Evolutionary conservation across 2,888 invertebrate genomes (phyloP).

Genomic region (Cheilosia scutellata): DNA sequence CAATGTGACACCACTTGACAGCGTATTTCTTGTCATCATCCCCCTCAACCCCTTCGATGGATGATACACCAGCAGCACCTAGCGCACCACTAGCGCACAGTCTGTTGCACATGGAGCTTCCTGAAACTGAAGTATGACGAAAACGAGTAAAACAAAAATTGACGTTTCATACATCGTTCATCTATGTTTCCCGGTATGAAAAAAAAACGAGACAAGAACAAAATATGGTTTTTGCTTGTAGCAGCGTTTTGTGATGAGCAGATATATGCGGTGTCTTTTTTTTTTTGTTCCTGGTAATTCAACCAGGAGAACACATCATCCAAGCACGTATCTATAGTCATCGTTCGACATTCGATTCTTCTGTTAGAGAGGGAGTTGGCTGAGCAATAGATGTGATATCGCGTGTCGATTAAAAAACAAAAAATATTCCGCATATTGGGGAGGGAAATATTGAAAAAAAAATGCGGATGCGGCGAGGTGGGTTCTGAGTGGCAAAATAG

Average conservation of each 20-base stretch:
- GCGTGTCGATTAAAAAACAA: conserved; percentile 36
- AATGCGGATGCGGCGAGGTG: neutral
- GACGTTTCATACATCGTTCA: conserved; percentile 51
- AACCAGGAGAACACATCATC: neutral
- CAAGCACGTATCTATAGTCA: conserved; percentile 10
- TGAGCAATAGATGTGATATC: conserved; percentile 27
- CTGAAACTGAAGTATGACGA: conserved; percentile 24
- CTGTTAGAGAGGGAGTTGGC: neutral
- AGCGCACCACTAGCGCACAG: conserved; percentile 15
- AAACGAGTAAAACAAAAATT: conserved; percentile 11
- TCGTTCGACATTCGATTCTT: conserved; percentile 30
- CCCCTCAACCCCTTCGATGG: neutral
- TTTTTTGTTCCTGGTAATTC: conserved; percentile 1
- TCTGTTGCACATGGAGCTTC: conserved; percentile 61
- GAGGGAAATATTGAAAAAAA: conserved; percentile 6
- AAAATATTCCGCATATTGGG: neutral
- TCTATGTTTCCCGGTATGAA: conserved; percentile 55
- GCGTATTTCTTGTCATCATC: conserved; percentile 14
- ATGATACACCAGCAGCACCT: neutral
- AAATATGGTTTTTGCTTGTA: conserved; percentile 17
- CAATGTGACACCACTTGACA: conserved; percentile 66
- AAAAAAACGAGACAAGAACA: conserved; percentile 21
- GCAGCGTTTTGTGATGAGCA: conserved; percentile 29
- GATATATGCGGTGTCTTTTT: conserved; percentile 17
- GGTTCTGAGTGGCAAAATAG: neutral